Percentiles rank a stretch among this genome's conserved stretches.
These are phyloP conservation scores for Galleria mellonella DNA, from an alignment of 1,140 invertebrate genomes.

Conservation along the genomic window DNA sequence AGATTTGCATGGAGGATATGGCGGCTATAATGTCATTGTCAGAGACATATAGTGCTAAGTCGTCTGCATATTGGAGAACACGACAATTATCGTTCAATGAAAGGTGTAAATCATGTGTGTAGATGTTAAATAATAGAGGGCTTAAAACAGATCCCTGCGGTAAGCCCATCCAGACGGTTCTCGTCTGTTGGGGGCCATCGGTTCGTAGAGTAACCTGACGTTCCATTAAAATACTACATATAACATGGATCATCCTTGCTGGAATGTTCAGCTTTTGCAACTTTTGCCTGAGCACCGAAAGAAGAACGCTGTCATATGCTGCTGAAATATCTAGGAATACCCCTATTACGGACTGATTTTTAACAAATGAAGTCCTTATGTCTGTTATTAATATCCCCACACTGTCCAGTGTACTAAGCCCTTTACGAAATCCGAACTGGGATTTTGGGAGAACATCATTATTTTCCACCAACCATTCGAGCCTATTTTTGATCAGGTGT, in stretches of 20 bases:
- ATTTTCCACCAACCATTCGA: slow-evolving; percentile 15
- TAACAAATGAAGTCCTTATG: slow-evolving; percentile 7
- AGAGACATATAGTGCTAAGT: no score
- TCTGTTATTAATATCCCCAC: slow-evolving; percentile 17
- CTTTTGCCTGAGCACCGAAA: slow-evolving; percentile 15
- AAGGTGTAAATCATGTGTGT: no score
- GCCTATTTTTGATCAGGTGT: slow-evolving; percentile 13
- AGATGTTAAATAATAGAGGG: no score
- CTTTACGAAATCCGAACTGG: slow-evolving; percentile 22
- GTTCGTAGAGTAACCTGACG: background rate
- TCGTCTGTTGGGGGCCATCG: background rate
- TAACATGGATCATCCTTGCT: slow-evolving; percentile 6
- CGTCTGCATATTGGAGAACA: no score
- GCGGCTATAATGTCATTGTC: no score
- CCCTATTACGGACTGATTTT: slow-evolving; percentile 6
- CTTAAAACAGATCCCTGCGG: slow-evolving; percentile 7
- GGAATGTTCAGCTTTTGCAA: slow-evolving; percentile 11
- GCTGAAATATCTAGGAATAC: slow-evolving; percentile 16
- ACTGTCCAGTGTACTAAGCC: slow-evolving; percentile 16
- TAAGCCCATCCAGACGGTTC: slow-evolving; percentile 13
- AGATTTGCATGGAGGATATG: no score
- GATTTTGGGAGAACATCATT: slow-evolving; percentile 7
- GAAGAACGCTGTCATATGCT: slow-evolving; percentile 20
- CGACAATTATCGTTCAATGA: no score
- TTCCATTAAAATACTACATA: slow-evolving; percentile 9